Evolutionary conservation across 2,797 vertebrate species (phyloP).

Genomic region (Urocyon cinereoargenteus): DNA sequence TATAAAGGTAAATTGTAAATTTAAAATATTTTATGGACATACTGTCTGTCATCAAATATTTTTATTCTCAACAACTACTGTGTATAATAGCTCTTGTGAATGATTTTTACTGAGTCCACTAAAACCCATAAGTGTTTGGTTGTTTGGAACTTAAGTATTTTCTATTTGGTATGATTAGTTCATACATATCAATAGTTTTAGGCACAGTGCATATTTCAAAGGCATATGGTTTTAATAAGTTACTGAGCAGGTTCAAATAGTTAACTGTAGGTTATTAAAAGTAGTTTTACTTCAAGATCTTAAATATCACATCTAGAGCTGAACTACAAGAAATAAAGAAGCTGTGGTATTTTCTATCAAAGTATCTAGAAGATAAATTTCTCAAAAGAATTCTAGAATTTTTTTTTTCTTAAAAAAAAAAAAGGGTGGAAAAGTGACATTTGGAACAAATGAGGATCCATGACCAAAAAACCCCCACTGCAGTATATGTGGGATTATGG

Average conservation of each 20-base stretch:
- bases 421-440: neutral
- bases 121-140: neutral
- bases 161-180: neutral
- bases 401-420: neutral
- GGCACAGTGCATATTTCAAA: neutral
- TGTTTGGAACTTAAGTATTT: conserved; percentile 9
- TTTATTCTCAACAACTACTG: neutral
- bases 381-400: conserved; percentile 42
- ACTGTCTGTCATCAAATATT: conserved; percentile 23
- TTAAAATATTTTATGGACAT: neutral
- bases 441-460: conserved; percentile 14
- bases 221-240: neutral
- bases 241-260: conserved; percentile 6
- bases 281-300: neutral
- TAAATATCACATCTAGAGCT: neutral
- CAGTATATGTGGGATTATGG: neutral
- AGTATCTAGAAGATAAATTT: conserved; percentile 28
- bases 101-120: neutral
- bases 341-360: neutral
- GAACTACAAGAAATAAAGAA: neutral
- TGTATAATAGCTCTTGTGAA: neutral
- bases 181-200: neutral
- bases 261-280: conserved; percentile 40
- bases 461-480: neutral
- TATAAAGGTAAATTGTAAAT: conserved; percentile 32